phyloP scores from a whole-genome alignment of 2,797 vertebrate genomes.

The Syncerus caffer region DNA sequence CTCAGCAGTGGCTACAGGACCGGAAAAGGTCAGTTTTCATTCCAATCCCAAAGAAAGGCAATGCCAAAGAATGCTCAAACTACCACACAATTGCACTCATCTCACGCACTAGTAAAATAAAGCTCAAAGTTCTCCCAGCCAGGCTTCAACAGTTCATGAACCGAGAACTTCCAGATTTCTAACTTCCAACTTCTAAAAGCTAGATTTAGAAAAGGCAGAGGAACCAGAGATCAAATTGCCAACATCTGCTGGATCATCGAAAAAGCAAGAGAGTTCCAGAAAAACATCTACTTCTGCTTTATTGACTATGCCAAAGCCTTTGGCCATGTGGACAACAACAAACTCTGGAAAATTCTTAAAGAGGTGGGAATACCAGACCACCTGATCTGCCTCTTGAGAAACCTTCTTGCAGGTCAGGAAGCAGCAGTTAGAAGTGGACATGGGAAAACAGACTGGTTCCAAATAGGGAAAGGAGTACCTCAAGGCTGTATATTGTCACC shows the following conservation, averaged over 20 bases:
- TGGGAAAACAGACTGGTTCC: not conserved
- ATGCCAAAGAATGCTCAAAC: not conserved
- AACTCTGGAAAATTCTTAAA: not conserved
- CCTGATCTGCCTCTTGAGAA: not conserved
- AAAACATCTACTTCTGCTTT: not conserved
- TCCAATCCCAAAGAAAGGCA: not conserved
- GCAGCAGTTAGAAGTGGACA: not conserved
- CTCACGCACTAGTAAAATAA: not conserved
- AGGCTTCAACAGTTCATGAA: not conserved
- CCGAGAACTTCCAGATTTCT: not conserved
- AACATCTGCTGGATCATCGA: fast-evolving
- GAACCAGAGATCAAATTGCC: not conserved
- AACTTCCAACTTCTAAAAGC: not conserved
- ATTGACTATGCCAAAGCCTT: not conserved
- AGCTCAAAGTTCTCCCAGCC: not conserved
- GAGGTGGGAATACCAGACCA: not conserved
- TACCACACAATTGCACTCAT: not conserved
- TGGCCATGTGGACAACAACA: fast-evolving
- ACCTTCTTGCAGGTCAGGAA: not conserved
- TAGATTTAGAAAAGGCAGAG: not conserved
- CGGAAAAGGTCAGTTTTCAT: not conserved
- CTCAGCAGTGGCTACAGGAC: not conserved
- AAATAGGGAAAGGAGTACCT: not conserved
- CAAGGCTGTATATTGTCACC: not conserved
- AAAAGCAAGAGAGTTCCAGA: not conserved